Evolutionary conservation across 2,888 invertebrate species (phyloP).

Genomic region (Callyntrura sp.): DNA sequence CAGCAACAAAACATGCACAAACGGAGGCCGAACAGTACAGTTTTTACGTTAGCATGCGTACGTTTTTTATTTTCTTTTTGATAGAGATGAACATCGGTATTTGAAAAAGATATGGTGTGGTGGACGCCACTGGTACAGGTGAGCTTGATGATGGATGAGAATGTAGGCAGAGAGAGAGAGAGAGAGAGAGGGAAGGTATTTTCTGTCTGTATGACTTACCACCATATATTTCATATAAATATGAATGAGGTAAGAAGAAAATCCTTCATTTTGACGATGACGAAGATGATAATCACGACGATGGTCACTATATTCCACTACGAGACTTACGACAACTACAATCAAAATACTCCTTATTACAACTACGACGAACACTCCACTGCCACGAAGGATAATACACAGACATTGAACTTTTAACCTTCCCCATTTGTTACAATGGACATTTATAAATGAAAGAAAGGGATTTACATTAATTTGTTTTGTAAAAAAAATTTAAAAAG

Average conservation of each 20-base stretch:
- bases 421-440: slow-evolving; percentile 76
- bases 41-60: slow-evolving; percentile 4
- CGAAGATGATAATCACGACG: slow-evolving; percentile 51
- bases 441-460: slow-evolving; percentile 74
- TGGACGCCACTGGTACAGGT: background rate
- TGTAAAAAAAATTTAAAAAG: slow-evolving; percentile 35
- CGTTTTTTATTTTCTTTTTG: slow-evolving; percentile 32
- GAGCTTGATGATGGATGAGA: background rate
- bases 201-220: slow-evolving; percentile 38
- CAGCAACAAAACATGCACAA: slow-evolving; percentile 1
- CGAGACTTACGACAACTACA: background rate
- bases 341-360: background rate
- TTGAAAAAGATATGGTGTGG: slow-evolving; percentile 1
- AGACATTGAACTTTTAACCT: slow-evolving; percentile 79
- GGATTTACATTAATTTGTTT: slow-evolving; percentile 66
- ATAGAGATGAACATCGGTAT: slow-evolving; percentile 26
- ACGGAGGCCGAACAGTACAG: slow-evolving; percentile 9
- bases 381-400: slow-evolving; percentile 39
- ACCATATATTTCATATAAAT: slow-evolving; percentile 53
- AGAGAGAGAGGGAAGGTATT: slow-evolving; percentile 15
- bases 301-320: slow-evolving; percentile 68
- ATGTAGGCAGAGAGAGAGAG: slow-evolving; percentile 28
- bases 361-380: background rate
- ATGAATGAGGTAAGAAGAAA: slow-evolving; percentile 64
- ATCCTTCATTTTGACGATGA: slow-evolving; percentile 62